phyloP scores from a whole-genome alignment of 2,113 vertebrate species.

The Martes martes region DNA sequence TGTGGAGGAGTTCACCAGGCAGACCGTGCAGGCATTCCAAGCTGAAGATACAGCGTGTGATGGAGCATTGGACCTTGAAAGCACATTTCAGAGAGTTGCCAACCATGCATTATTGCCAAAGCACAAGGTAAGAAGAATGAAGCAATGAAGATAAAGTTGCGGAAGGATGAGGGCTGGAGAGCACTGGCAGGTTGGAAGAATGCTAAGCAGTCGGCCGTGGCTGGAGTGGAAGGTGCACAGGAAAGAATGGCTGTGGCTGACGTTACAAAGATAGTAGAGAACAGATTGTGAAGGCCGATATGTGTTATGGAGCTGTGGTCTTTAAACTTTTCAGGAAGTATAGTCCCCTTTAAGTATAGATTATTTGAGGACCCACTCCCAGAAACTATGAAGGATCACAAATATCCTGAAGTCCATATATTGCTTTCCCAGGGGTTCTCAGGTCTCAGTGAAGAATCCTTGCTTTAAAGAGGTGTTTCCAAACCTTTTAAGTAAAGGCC shows the following conservation, averaged over 20 bases:
- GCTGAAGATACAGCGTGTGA: background rate
- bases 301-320: background rate
- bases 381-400: background rate
- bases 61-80: background rate
- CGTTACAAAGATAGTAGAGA: background rate
- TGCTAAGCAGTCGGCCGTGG: background rate
- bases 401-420: background rate
- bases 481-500: background rate
- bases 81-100: background rate
- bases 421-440: background rate
- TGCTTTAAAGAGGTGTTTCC: background rate
- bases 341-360: background rate
- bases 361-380: background rate
- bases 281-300: background rate
- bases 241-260: background rate
- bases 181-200: background rate
- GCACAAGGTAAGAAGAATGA: background rate
- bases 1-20: background rate
- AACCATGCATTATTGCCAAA: background rate
- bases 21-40: background rate
- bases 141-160: background rate
- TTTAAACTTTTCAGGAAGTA: background rate
- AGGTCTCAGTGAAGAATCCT: background rate
- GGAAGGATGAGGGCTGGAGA: background rate
- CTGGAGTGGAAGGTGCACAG: accelerated